Conservation (phyloP, 2,113 vertebrate genomes). For the Zosterops pallidus region DNA sequence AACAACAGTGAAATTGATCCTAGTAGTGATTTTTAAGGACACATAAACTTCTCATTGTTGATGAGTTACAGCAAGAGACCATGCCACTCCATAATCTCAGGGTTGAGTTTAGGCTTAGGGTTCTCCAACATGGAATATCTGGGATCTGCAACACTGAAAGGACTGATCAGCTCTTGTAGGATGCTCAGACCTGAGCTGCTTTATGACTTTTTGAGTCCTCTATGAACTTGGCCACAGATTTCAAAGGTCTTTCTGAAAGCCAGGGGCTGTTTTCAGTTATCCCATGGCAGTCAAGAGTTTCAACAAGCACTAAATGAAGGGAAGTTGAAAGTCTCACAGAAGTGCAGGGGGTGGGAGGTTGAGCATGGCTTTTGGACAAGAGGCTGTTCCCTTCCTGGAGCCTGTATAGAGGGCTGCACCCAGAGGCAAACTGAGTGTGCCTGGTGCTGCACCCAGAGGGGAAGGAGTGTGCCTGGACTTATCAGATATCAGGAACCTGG, state of each 20-base stretch:
- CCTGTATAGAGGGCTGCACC: not conserved
- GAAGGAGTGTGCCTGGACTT: not conserved
- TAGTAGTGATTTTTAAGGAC: not conserved
- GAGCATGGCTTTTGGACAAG: not conserved
- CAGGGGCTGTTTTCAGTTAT: not conserved
- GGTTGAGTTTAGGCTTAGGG: not conserved
- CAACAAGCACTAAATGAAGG: not conserved
- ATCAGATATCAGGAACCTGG: not conserved
- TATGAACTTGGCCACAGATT: not conserved
- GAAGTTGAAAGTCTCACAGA: not conserved
- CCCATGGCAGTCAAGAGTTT: not conserved
- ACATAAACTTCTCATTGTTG: not conserved
- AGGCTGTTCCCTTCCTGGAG: not conserved
- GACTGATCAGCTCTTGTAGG: not conserved
- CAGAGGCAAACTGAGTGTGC: not conserved
- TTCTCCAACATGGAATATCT: not conserved
- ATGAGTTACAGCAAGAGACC: not conserved
- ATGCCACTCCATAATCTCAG: rapidly evolving
- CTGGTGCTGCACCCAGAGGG: not conserved
- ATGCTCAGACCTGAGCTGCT: not conserved
- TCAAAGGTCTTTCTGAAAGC: not conserved
- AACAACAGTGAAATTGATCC: not conserved
- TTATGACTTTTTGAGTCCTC: not conserved
- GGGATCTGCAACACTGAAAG: not conserved
- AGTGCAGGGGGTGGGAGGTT: rapidly evolving